phyloP scores from a whole-genome alignment of 2,888 invertebrate genomes.

The Mesochorus sp. region DNA sequence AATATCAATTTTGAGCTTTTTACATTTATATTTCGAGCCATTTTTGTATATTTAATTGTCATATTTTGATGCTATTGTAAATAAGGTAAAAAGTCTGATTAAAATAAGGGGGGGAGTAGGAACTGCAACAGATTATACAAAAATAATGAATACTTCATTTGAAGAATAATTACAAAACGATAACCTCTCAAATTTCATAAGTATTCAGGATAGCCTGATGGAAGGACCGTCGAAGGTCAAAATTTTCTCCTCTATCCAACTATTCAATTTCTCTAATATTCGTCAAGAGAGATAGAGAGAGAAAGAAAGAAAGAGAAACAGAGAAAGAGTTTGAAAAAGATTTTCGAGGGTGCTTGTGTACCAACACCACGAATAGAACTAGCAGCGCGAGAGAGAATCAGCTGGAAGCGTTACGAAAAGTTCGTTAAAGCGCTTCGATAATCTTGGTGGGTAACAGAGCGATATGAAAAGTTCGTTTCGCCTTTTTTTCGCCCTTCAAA shows the following conservation, averaged over 20 bases:
- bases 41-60: conserved; percentile 22
- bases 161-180: too few relatives aligned
- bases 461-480: conserved; percentile 53
- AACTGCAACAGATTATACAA: too few relatives aligned
- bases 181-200: too few relatives aligned
- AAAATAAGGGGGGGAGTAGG: too few relatives aligned
- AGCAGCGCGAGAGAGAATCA: not conserved
- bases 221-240: too few relatives aligned
- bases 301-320: not conserved
- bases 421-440: conserved; percentile 55
- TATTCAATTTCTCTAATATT: too few relatives aligned
- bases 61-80: conserved; percentile 34
- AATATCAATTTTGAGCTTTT: conserved; percentile 25
- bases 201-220: too few relatives aligned
- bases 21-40: too few relatives aligned
- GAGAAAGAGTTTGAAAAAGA: conserved; percentile 10
- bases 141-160: too few relatives aligned
- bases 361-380: not conserved
- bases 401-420: conserved; percentile 43
- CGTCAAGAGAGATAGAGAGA: too few relatives aligned
- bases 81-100: too few relatives aligned
- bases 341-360: conserved; percentile 37
- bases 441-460: conserved; percentile 27
- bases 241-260: too few relatives aligned
- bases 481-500: conserved; percentile 17